Evolutionary conservation across 2,113 vertebrate genomes (phyloP).

Genomic region (Cyanoramphus novaezelandiae): DNA sequence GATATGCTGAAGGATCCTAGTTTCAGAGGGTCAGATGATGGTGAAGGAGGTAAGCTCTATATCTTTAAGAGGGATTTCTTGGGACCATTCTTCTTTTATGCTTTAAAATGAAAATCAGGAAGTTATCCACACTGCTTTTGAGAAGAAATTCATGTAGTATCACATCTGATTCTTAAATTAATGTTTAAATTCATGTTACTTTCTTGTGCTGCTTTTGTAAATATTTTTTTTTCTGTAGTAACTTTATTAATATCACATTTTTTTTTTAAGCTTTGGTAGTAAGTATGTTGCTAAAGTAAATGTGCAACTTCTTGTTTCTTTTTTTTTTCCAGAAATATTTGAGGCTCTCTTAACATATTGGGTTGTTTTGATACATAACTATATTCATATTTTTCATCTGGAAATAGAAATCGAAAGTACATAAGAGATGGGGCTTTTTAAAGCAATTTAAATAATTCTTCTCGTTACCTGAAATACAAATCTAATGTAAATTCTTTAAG

Average conservation of each 20-base stretch:
- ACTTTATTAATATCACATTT: not conserved
- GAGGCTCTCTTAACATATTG: not conserved
- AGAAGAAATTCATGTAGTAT: not conserved
- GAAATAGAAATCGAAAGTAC: not conserved
- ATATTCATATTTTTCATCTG: not conserved
- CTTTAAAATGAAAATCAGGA: not conserved
- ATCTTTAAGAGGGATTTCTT: not conserved
- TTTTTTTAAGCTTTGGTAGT: not conserved
- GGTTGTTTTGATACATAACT: not conserved
- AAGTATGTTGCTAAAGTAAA: not conserved
- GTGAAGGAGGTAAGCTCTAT: slow-evolving; percentile 84
- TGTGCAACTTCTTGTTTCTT: fast-evolving
- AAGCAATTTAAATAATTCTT: not conserved
- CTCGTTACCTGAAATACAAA: not conserved
- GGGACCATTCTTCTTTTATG: not conserved
- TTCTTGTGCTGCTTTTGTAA: not conserved
- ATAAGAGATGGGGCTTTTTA: not conserved
- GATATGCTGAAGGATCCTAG: slow-evolving; percentile 99
- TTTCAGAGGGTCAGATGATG: slow-evolving; percentile 95
- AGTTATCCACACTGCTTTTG: not conserved
- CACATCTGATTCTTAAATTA: not conserved
- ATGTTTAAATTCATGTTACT: not conserved
- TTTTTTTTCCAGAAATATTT: not conserved
- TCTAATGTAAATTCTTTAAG: not conserved
- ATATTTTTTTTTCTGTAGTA: not conserved